Conservation (phyloP, 2,797 vertebrate species). For the Xiphophorus birchmanni region DNA sequence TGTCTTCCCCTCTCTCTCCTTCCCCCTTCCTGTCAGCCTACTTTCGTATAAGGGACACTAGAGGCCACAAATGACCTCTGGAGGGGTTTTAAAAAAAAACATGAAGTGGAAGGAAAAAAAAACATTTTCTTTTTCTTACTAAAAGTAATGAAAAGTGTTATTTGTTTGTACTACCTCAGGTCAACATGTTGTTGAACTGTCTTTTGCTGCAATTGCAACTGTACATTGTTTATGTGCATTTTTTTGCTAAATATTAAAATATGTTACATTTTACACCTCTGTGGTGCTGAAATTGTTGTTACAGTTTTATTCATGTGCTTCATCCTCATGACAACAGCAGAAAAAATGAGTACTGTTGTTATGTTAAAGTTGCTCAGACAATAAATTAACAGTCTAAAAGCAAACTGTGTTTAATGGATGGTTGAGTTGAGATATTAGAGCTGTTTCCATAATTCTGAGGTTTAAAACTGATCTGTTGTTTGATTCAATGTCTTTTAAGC, state of each 20-base stretch:
- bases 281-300: conserved; percentile 1
- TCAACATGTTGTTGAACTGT: not conserved
- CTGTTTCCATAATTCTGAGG: not conserved
- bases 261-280: conserved; percentile 22
- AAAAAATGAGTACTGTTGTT: not conserved
- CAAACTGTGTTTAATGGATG: not conserved
- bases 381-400: not conserved
- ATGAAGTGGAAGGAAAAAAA: no score
- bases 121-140: not conserved
- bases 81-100: no score
- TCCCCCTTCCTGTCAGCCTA: no score
- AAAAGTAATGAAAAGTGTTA: not conserved
- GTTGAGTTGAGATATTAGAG: not conserved
- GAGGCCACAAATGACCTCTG: no score
- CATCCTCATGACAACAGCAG: not conserved
- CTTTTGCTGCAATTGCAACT: not conserved
- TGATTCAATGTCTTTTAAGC: not conserved
- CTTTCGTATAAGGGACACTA: no score
- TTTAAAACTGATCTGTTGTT: not conserved
- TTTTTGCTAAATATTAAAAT: conserved; percentile 17
- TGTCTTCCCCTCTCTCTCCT: no score
- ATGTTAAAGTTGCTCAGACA: not conserved
- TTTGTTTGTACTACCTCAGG: not conserved
- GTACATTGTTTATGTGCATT: not conserved
- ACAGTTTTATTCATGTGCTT: not conserved